Evolutionary conservation across 2,888 invertebrate genomes (phyloP).

Genomic region (Macrosiphum euphorbiae): DNA sequence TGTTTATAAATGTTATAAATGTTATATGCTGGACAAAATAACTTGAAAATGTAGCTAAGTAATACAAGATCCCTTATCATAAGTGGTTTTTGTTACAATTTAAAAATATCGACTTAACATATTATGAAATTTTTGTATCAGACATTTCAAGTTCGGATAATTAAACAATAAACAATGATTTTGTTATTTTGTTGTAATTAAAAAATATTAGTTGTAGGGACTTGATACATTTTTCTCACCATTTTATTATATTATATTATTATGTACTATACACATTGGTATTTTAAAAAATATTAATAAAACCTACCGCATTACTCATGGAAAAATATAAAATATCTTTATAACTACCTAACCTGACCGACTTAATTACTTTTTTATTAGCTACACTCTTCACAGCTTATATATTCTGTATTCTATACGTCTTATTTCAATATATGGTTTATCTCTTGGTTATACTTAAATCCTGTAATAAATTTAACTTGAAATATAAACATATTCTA

Average conservation of each 20-base stretch:
- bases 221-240: background rate
- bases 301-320: background rate
- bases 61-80: too few relatives aligned
- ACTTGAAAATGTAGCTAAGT: too few relatives aligned
- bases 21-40: too few relatives aligned
- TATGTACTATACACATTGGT: background rate
- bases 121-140: background rate
- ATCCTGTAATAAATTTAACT: background rate
- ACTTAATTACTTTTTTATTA: background rate
- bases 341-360: background rate
- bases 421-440: background rate
- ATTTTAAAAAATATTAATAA: background rate
- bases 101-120: background rate
- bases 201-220: background rate
- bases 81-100: background rate
- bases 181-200: background rate
- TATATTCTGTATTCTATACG: background rate
- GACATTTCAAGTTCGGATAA: background rate
- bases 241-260: background rate
- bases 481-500: background rate
- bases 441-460: background rate
- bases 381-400: background rate
- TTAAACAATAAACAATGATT: background rate
- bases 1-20: too few relatives aligned
- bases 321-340: background rate